phyloP scores from a whole-genome alignment of 2,797 vertebrate genomes.

The Staurois parvus region DNA sequence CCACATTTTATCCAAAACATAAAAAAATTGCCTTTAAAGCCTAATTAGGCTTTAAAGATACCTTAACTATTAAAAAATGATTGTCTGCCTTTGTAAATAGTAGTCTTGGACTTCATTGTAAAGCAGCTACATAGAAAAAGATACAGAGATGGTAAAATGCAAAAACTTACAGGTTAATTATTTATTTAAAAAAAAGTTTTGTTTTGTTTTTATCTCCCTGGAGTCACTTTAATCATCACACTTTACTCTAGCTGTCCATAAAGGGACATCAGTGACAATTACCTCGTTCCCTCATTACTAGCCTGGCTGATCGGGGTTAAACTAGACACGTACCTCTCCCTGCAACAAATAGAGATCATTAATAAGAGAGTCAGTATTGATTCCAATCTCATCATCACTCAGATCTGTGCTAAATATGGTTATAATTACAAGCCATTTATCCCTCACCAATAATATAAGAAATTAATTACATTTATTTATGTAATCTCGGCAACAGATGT shows the following conservation, averaged over 20 bases:
- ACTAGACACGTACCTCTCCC: neutral
- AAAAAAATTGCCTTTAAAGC: no score
- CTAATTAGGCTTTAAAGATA: no score
- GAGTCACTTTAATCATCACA: neutral
- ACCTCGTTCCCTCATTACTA: neutral
- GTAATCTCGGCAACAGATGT: neutral
- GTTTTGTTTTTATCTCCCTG: no score
- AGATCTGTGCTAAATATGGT: neutral
- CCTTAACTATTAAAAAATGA: no score
- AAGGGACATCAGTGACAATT: neutral
- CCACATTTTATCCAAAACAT: no score
- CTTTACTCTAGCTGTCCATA: neutral
- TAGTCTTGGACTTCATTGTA: no score
- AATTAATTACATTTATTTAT: slow-evolving; percentile 6
- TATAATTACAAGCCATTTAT: neutral
- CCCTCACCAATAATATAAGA: neutral
- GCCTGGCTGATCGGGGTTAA: slow-evolving; percentile 8
- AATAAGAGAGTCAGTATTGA: slow-evolving; percentile 8
- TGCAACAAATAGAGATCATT: neutral
- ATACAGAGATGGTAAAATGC: no score
- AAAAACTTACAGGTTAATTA: no score
- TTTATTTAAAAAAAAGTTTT: no score
- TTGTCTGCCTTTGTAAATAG: no score
- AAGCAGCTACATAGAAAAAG: no score
- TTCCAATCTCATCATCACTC: neutral